These are phyloP conservation scores for Aptenodytes forsteri DNA, from an alignment of 2,113 vertebrate genomes.

Conservation along the genomic window DNA sequence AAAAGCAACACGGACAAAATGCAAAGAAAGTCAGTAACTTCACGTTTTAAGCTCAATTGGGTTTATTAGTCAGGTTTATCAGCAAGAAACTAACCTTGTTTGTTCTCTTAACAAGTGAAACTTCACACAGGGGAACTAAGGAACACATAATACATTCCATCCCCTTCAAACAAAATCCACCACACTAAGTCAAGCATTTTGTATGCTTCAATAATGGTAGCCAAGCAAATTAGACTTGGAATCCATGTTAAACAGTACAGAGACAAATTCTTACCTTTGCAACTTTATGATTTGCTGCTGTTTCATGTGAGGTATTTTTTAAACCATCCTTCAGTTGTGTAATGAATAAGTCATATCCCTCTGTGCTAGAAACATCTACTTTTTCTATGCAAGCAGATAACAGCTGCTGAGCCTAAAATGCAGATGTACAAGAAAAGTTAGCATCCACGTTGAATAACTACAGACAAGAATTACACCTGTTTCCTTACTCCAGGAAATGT, in stretches of 20 bases:
- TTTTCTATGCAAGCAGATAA: conserved; percentile 96
- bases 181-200: neutral
- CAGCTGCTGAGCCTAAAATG: conserved; percentile 91
- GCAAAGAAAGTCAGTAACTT: neutral
- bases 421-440: neutral
- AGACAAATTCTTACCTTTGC: conserved; percentile 87
- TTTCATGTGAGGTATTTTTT: conserved; percentile 99
- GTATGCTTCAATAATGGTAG: neutral
- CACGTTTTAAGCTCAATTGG: neutral
- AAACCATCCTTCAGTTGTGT: conserved; percentile 96
- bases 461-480: neutral
- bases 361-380: conserved; percentile 93
- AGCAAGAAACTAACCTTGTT: neutral
- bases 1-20: neutral
- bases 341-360: conserved; percentile 96
- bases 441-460: rapidly evolving
- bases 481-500: neutral
- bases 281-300: conserved; percentile 99
- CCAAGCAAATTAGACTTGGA: neutral
- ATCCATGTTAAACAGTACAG: neutral
- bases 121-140: neutral
- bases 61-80: neutral
- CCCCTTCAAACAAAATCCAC: neutral
- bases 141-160: neutral
- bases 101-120: neutral